Conservation (phyloP, 2,113 vertebrate species). For the Hyperopisus bebe region DNA sequence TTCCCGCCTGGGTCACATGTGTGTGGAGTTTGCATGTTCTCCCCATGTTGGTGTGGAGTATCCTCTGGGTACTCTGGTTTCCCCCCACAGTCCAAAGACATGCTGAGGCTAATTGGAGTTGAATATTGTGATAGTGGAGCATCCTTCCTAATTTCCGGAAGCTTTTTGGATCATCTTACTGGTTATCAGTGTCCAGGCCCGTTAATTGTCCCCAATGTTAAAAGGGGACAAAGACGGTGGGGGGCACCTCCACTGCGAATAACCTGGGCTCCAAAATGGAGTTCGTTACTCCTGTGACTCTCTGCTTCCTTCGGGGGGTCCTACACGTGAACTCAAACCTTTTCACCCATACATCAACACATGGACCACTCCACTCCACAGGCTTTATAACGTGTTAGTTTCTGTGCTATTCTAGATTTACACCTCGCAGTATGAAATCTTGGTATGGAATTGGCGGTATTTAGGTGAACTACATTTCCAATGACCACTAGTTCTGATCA, state of each 20-base stretch:
- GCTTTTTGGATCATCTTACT: background rate
- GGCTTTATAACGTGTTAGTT: background rate
- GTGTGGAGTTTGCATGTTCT: no score
- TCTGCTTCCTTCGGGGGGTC: background rate
- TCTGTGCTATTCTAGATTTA: background rate
- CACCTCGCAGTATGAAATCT: background rate
- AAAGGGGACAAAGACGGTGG: constrained; percentile 14
- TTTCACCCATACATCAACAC: background rate
- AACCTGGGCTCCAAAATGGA: constrained; percentile 52
- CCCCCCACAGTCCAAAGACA: no score
- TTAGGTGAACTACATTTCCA: background rate
- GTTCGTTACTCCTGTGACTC: constrained; percentile 57
- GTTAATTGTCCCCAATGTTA: background rate
- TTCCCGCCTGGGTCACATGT: no score
- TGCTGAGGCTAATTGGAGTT: no score
- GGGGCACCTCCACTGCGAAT: constrained; percentile 54
- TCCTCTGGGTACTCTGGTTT: no score
- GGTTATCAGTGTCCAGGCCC: background rate
- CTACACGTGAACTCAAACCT: background rate
- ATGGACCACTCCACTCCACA: background rate
- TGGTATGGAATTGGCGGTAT: background rate
- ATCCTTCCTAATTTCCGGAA: background rate
- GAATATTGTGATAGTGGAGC: background rate
- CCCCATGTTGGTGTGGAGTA: no score
- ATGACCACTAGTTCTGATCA: background rate